phyloP scores from a whole-genome alignment of 2,113 vertebrate species.

The Poeciliopsis prolifica region DNA sequence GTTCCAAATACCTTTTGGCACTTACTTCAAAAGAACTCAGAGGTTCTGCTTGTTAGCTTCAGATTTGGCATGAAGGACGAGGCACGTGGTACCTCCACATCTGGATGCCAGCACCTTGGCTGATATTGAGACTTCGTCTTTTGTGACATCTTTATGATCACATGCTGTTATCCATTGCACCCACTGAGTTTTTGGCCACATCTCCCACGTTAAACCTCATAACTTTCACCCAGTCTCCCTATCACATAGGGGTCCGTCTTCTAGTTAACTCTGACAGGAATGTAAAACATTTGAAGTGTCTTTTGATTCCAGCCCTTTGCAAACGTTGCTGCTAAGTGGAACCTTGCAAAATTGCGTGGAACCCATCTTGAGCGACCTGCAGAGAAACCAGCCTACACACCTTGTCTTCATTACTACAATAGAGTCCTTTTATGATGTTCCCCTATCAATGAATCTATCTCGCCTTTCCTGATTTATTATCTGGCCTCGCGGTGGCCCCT shows the following conservation, averaged over 20 bases:
- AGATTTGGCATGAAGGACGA: constrained; percentile 68
- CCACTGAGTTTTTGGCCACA: constrained; percentile 16
- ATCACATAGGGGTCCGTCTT: constrained; percentile 45
- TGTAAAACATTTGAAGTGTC: constrained; percentile 74
- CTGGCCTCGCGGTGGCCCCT: constrained; percentile 58
- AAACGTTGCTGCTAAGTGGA: constrained; percentile 64
- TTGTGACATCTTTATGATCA: constrained; percentile 84
- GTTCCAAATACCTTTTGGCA: constrained; percentile 78
- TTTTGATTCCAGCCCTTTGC: constrained; percentile 44
- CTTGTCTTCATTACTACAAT: constrained; percentile 70
- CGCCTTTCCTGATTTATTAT: constrained; percentile 69
- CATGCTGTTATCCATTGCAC: constrained; percentile 60
- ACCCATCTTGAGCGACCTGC: constrained; percentile 46
- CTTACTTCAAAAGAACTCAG: constrained; percentile 74
- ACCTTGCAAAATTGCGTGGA: constrained; percentile 39
- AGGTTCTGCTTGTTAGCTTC: constrained; percentile 78
- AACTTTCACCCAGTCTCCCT: constrained; percentile 22
- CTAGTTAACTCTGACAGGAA: constrained; percentile 58
- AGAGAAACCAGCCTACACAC: constrained; percentile 48
- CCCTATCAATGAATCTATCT: constrained; percentile 73
- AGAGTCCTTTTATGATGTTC: constrained; percentile 65
- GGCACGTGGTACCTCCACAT: constrained; percentile 75
- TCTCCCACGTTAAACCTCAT: constrained; percentile 46
- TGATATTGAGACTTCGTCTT: constrained; percentile 82
- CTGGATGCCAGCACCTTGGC: constrained; percentile 81